A percentile compares a stretch with the other conserved stretches of the same genome.
Evolutionary conservation across 1,140 invertebrate genomes (phyloP).

Genomic region (Mya arenaria): DNA sequence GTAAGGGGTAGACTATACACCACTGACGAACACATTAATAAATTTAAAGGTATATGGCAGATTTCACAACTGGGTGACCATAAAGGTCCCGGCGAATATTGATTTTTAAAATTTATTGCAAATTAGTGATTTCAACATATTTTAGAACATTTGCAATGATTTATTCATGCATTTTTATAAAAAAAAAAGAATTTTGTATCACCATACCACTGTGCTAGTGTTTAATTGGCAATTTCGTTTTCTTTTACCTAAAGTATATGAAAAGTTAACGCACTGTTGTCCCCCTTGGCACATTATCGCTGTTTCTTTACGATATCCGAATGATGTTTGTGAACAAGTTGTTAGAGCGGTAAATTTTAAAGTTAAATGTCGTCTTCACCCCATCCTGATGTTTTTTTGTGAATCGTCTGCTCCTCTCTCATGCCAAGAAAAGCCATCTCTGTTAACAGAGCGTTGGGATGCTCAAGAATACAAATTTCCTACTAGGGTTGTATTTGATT

Average conservation of each 20-base stretch:
- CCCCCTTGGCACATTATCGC: constrained; percentile 3
- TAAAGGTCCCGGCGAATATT: no score
- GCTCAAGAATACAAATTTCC: constrained; percentile 7
- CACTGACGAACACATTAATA: no score
- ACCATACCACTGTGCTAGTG: neutral
- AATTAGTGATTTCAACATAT: no score
- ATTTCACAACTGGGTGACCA: no score
- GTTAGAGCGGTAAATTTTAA: constrained; percentile 8
- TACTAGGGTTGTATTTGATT: constrained; percentile 8
- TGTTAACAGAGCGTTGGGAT: constrained; percentile 2
- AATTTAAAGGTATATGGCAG: no score
- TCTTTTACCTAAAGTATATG: constrained; percentile 3
- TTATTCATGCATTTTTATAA: neutral
- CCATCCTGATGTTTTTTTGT: constrained; percentile 1
- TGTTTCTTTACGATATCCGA: constrained; percentile 7
- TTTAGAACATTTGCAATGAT: no score
- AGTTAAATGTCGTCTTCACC: constrained; percentile 6
- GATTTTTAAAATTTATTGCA: no score
- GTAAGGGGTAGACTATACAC: neutral
- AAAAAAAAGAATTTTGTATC: neutral
- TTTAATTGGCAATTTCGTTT: neutral
- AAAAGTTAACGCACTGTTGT: neutral
- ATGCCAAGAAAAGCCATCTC: neutral
- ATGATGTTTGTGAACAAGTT: constrained; percentile 14
- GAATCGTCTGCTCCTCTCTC: constrained; percentile 3